Percentiles rank a stretch among this genome's conserved stretches.
These are phyloP conservation scores for Cabera pusaria DNA, from an alignment of 2,888 invertebrate species.

Conservation along the genomic window DNA sequence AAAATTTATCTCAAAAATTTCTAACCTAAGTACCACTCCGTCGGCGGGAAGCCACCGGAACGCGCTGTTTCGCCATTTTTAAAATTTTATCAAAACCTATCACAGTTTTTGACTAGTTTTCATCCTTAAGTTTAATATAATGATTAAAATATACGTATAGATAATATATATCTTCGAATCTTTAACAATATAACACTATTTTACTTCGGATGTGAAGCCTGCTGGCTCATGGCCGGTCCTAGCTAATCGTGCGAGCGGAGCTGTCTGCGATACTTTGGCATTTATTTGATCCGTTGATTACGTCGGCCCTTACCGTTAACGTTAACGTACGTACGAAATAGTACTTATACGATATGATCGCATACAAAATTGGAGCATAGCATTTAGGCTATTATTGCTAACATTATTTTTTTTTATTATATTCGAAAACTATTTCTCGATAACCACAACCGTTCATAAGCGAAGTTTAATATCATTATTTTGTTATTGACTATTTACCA, in stretches of 20 bases:
- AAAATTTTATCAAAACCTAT: conserved; percentile 84
- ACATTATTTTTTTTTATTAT: conserved; percentile 74
- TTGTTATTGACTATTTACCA: conserved; percentile 77
- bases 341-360: conserved; percentile 73
- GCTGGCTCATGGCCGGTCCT: conserved; percentile 36
- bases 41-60: conserved; percentile 40
- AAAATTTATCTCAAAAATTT: conserved; percentile 40
- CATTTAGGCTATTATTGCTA: conserved; percentile 82
- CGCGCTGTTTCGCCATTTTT: conserved; percentile 52
- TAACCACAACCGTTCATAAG: conserved; percentile 83
- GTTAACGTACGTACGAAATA: conserved; percentile 44
- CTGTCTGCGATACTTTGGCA: conserved; percentile 52
- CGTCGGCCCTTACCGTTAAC: conserved; percentile 38
- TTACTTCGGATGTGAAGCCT: conserved; percentile 67
- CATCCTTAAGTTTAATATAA: conserved; percentile 82
- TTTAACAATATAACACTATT: conserved; percentile 82
- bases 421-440: conserved; percentile 80
- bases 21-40: conserved; percentile 60
- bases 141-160: conserved; percentile 83
- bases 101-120: conserved; percentile 84
- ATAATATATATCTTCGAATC: conserved; percentile 73
- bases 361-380: conserved; percentile 74
- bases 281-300: conserved; percentile 38
- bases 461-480: conserved; percentile 80
- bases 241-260: conserved; percentile 42